These are phyloP conservation scores for Stigmatopora argus DNA, from an alignment of 2,113 vertebrate species.

Conservation along the genomic window DNA sequence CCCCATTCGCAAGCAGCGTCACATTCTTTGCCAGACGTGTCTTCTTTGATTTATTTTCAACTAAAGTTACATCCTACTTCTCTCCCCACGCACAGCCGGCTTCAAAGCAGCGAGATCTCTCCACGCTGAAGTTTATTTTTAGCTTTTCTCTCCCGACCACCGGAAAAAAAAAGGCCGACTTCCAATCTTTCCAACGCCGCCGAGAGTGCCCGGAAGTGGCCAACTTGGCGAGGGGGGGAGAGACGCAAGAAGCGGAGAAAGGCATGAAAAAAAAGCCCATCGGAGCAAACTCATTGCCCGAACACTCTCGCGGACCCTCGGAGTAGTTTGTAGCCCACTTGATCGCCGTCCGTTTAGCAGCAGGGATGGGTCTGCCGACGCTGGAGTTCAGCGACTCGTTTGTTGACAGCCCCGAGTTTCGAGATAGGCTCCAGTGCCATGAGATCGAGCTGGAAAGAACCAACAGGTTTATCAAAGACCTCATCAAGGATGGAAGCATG, in stretches of 20 bases:
- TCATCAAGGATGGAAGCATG: constrained; percentile 92
- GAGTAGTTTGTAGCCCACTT: not conserved
- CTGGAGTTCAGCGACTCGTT: constrained; percentile 97
- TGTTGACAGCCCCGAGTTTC: constrained; percentile 95
- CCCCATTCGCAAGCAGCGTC: constrained; percentile 7
- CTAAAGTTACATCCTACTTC: not conserved
- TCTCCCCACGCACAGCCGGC: not conserved
- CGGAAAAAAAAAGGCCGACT: not conserved
- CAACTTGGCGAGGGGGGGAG: constrained; percentile 28
- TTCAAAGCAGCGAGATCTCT: not conserved
- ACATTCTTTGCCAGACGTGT: constrained; percentile 1
- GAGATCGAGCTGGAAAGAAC: constrained; percentile 93
- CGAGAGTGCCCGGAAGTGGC: constrained; percentile 62
- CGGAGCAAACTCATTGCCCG: constrained; percentile 9
- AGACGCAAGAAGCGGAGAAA: constrained; percentile 48
- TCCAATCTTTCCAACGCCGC: constrained; percentile 1
- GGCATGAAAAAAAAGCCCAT: constrained; percentile 47
- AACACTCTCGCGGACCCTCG: not conserved
- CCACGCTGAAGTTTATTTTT: not conserved
- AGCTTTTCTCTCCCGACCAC: not conserved
- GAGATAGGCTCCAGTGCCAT: constrained; percentile 91
- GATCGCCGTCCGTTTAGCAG: not conserved
- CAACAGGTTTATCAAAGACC: constrained; percentile 96
- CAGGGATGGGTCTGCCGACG: constrained; percentile 86
- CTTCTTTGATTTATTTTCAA: not conserved